Conservation (phyloP, 2,888 invertebrate genomes). For the Mythimna albipuncta region DNA sequence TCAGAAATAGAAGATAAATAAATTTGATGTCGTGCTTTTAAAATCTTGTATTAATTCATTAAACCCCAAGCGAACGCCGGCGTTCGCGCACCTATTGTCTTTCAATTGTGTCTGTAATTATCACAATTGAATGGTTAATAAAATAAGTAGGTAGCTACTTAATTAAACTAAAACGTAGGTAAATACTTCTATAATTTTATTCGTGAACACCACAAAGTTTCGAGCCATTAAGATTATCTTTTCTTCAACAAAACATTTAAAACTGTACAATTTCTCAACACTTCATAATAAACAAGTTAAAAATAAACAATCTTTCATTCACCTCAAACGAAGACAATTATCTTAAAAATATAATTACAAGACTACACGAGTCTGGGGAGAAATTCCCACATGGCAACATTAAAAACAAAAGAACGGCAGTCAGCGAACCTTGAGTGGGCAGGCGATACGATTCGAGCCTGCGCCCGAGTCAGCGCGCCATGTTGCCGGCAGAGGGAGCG, state of each 20-base stretch:
- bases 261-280: conserved; percentile 5
- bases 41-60: too few relatives aligned
- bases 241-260: background rate
- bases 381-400: conserved; percentile 82
- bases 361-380: conserved; percentile 62
- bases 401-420: conserved; percentile 91
- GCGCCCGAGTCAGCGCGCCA: conserved; percentile 91
- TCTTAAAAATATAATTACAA: conserved; percentile 24
- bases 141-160: too few relatives aligned
- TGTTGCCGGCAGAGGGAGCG: conserved; percentile 84
- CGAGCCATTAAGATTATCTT: background rate
- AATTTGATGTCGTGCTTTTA: too few relatives aligned
- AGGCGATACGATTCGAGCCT: conserved; percentile 92
- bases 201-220: background rate
- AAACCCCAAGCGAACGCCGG: too few relatives aligned
- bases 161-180: too few relatives aligned
- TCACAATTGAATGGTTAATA: too few relatives aligned
- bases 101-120: too few relatives aligned
- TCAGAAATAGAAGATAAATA: too few relatives aligned
- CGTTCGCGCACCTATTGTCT: too few relatives aligned
- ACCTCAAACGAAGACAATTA: conserved; percentile 20
- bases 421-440: conserved; percentile 92
- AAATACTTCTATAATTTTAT: background rate
- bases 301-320: conserved; percentile 20
- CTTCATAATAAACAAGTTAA: conserved; percentile 1